Base-by-base conservation (phyloP, 2,888 invertebrate genomes). In the Dorcus parallelipipedus region DNA sequence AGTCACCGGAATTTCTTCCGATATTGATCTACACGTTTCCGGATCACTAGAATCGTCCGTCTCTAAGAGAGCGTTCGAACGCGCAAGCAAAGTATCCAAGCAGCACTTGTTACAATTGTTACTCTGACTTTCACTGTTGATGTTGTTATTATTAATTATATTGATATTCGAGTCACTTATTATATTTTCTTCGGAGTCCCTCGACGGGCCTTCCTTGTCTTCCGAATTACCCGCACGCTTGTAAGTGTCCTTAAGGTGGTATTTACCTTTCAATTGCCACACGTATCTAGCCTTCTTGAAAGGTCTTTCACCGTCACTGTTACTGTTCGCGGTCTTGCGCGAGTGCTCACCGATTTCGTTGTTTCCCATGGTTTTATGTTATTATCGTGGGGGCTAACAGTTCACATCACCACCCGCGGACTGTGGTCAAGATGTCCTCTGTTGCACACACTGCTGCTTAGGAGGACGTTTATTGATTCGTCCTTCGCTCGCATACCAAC, bases 241-340 rank as follows among this genome's bases (percentile, higher is more conserved):
- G 9, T 61, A 58, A 60, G 79, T 79, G 63, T 81, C 81, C 76
- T 81, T 85, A 64, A 85, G 74, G 72, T 85, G 84, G 72, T 84
- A 82, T 80, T 84, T 78, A 52, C 86, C 86, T 77, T 86, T 86
- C 59, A 86, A 83, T 80, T 86, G 84, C 86, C 86, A 86, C 55
- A 85, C 81, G 76, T 83, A 86, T 68, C 84, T 80, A 58, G 86
- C 86, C 76, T 86, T 86, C 75, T 86, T 86, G 66, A 84, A 79
- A 71, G 86, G 86, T 76, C 84, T 82, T 69, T 83, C 83, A 57
- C 79, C 77, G 65, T 81, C 81, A 71, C 74, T 72, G 64, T 74
- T 79, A 47, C 17, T 45, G 56, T 41, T 20, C 7, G 54, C 51
- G n/a, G 53, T 56, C 55, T 56, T 66, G 43, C 80, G 80, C 79